These are phyloP conservation scores for Falco peregrinus DNA, from an alignment of 2,797 vertebrate species.

Conservation along the genomic window DNA sequence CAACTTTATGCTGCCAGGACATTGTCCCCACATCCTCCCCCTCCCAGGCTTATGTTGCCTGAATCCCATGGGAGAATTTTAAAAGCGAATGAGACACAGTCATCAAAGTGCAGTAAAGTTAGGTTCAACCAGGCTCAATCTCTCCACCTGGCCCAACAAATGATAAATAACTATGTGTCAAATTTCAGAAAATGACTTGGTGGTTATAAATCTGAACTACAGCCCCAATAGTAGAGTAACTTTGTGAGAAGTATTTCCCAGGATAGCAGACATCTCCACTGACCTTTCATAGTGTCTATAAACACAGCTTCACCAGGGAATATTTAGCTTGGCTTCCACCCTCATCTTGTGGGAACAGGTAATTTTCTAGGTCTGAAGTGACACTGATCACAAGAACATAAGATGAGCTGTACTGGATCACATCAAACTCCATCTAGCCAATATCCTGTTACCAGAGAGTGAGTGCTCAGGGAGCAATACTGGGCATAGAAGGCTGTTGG, in stretches of 20 bases:
- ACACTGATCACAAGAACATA: neutral
- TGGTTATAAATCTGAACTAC: neutral
- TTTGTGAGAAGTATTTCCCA: neutral
- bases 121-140: neutral
- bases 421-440: neutral
- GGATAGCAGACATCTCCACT: neutral
- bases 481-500: neutral
- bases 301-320: neutral
- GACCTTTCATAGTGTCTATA: neutral
- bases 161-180: neutral
- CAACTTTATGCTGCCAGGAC: neutral
- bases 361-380: neutral
- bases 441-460: neutral
- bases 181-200: neutral
- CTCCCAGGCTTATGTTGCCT: neutral
- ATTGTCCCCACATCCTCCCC: neutral
- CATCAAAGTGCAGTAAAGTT: neutral
- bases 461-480: neutral
- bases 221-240: neutral
- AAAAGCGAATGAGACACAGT: neutral
- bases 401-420: neutral
- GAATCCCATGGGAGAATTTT: neutral
- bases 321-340: neutral
- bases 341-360: neutral
- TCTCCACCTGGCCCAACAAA: neutral